phyloP scores from a whole-genome alignment of 2,113 vertebrate genomes.

The Alosa alosa region DNA sequence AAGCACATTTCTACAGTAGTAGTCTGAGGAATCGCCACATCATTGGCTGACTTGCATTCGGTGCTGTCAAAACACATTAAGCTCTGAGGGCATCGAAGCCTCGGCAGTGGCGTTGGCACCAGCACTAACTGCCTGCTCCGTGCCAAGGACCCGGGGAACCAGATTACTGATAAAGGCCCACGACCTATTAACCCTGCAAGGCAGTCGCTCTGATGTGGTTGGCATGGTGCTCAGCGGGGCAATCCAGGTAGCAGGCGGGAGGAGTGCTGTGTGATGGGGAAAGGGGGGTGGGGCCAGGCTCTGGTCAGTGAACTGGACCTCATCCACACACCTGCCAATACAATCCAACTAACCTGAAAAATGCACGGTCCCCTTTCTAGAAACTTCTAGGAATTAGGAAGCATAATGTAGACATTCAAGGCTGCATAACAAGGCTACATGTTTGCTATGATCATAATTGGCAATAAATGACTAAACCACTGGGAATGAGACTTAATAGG shows the following conservation, averaged over 20 bases:
- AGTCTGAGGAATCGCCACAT: conserved; percentile 4
- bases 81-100: conserved; percentile 14
- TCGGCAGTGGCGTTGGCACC: background rate
- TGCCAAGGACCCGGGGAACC: conserved; percentile 5
- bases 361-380: background rate
- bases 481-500: background rate
- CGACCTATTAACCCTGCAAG: conserved; percentile 35
- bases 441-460: background rate
- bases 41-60: conserved; percentile 21
- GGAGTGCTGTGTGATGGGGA: background rate
- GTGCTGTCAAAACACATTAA: conserved; percentile 11
- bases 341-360: background rate
- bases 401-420: background rate
- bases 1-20: conserved; percentile 10
- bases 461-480: background rate
- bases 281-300: background rate
- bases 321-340: background rate
- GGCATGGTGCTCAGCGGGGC: background rate
- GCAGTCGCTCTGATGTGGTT: background rate
- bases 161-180: conserved; percentile 32
- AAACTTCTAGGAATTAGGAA: background rate
- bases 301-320: background rate
- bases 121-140: conserved; percentile 9
- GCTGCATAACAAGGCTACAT: background rate
- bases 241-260: background rate